These are phyloP conservation scores for Ostrea edulis DNA, from an alignment of 1,140 invertebrate genomes.

Conservation along the genomic window DNA sequence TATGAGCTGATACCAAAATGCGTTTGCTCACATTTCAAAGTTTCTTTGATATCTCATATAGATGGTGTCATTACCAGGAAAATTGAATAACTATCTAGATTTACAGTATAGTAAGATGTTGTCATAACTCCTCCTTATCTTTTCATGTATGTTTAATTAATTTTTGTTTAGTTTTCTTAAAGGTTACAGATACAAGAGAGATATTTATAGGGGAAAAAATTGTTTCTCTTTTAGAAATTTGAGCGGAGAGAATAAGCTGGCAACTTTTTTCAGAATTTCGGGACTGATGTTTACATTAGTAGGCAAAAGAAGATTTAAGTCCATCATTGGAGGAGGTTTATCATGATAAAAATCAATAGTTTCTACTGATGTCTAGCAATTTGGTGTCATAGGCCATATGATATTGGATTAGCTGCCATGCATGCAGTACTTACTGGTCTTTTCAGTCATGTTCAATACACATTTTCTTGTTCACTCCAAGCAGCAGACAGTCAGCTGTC, in stretches of 20 bases:
- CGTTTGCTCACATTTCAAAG: slow-evolving; percentile 16
- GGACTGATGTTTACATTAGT: neutral
- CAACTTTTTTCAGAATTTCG: neutral
- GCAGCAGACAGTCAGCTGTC: slow-evolving; percentile 30
- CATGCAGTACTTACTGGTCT: neutral
- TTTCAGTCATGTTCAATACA: slow-evolving; percentile 31
- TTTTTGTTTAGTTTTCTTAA: neutral
- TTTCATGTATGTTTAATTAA: neutral
- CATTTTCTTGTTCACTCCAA: slow-evolving; percentile 22
- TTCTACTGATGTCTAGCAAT: neutral
- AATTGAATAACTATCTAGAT: neutral
- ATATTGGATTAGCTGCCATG: neutral
- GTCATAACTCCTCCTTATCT: neutral
- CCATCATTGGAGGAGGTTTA: neutral
- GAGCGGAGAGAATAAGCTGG: neutral
- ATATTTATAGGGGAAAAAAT: neutral
- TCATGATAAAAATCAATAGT: neutral
- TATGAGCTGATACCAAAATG: slow-evolving; percentile 5
- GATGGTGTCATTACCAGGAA: slow-evolving; percentile 7
- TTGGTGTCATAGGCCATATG: neutral
- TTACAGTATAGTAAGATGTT: neutral
- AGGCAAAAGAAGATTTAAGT: neutral
- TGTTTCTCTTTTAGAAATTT: neutral
- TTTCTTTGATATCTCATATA: neutral
- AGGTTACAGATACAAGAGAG: neutral